These are phyloP conservation scores for Heterodera filipjevi DNA, from an alignment of 2,888 invertebrate genomes.

Conservation along the genomic window DNA sequence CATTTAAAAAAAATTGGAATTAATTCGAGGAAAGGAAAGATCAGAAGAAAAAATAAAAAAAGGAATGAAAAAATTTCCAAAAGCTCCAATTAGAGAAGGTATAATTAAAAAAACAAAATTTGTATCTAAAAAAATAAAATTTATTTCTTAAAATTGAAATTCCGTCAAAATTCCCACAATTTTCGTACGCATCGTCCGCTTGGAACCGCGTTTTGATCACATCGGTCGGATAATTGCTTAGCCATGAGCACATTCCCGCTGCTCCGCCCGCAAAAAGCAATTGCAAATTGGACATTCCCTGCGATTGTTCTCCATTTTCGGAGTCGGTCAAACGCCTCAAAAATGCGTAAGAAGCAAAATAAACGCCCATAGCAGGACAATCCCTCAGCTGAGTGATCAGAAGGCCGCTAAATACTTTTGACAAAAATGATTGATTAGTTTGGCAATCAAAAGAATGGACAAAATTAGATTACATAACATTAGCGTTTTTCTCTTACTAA, in stretches of 20 bases:
- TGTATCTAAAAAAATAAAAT: too few relatives aligned
- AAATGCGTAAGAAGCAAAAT: slow-evolving; percentile 82
- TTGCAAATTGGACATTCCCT: slow-evolving; percentile 71
- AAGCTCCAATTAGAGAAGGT: too few relatives aligned
- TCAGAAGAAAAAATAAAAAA: too few relatives aligned
- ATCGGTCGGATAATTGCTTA: slow-evolving; percentile 83
- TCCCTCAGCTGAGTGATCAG: slow-evolving; percentile 72
- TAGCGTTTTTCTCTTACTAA: too few relatives aligned
- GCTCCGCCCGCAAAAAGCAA: slow-evolving; percentile 80
- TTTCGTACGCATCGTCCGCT: slow-evolving; percentile 70
- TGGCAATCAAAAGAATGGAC: too few relatives aligned
- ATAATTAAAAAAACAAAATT: too few relatives aligned
- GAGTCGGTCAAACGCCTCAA: slow-evolving; percentile 49
- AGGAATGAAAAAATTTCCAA: too few relatives aligned
- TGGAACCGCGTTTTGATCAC: slow-evolving; percentile 87
- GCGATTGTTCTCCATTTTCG: slow-evolving; percentile 50
- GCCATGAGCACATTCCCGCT: slow-evolving; percentile 75
- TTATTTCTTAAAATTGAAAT: too few relatives aligned
- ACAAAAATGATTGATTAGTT: not conserved
- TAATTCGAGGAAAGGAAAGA: too few relatives aligned
- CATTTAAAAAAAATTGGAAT: too few relatives aligned
- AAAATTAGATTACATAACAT: too few relatives aligned
- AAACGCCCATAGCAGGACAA: slow-evolving; percentile 81
- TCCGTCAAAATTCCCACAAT: slow-evolving; percentile 67
- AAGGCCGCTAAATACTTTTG: slow-evolving; percentile 52